These are phyloP conservation scores for Theodoxus fluviatilis DNA, from an alignment of 2,888 invertebrate genomes.

Conservation along the genomic window DNA sequence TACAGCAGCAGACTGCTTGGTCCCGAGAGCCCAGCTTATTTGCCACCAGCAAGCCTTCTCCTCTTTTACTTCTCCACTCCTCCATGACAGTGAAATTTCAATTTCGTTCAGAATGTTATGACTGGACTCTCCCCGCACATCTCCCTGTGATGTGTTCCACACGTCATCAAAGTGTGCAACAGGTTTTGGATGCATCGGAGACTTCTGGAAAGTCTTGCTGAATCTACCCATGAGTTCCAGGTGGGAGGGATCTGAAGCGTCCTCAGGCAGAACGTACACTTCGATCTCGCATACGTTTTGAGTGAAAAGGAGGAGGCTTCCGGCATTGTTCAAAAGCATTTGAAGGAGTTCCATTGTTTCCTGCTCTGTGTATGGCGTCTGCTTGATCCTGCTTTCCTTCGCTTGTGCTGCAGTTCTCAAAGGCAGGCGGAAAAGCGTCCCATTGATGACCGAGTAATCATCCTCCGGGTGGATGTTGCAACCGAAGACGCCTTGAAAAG, in stretches of 20 bases:
- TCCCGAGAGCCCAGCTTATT: conserved; percentile 36
- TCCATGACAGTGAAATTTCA: too few relatives aligned
- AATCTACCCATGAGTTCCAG: conserved; percentile 20
- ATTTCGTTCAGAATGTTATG: too few relatives aligned
- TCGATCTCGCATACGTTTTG: conserved; percentile 51
- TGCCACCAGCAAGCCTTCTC: conserved; percentile 29
- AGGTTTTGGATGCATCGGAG: neutral
- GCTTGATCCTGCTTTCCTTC: conserved; percentile 49
- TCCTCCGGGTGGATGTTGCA: conserved; percentile 36
- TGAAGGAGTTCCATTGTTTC: conserved; percentile 48
- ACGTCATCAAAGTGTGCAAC: neutral
- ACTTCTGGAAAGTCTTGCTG: conserved; percentile 5
- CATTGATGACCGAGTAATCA: conserved; percentile 32
- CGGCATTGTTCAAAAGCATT: conserved; percentile 43
- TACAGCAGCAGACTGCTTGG: conserved; percentile 22
- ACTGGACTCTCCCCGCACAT: neutral
- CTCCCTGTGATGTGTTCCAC: neutral
- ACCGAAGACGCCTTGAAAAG: conserved; percentile 48
- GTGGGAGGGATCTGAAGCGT: conserved; percentile 15
- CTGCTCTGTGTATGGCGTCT: conserved; percentile 39
- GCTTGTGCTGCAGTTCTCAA: conserved; percentile 51
- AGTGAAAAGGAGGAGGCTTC: conserved; percentile 56
- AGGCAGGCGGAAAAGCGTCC: conserved; percentile 59
- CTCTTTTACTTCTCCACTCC: neutral
- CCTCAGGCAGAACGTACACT: conserved; percentile 44